A percentile compares a stretch with the other conserved stretches of the same genome.
phyloP scores from a whole-genome alignment of 1,140 invertebrate genomes.

The Bombus fervidus region DNA sequence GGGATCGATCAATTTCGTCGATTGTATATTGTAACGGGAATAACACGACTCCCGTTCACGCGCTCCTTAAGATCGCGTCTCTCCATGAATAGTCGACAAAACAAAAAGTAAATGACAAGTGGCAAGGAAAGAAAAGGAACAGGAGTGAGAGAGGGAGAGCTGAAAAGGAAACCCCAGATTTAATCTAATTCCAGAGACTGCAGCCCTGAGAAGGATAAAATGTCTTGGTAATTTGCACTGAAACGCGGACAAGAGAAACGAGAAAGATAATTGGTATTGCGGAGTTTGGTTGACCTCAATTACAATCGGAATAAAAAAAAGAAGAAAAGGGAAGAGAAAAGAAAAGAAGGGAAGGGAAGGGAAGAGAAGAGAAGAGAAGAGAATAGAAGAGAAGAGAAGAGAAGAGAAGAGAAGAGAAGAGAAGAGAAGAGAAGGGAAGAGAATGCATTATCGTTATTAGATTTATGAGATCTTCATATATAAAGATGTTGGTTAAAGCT shows the following conservation, averaged over 20 bases:
- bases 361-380: no score
- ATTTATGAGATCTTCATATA: conserved; percentile 26
- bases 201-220: conserved; percentile 64
- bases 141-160: background rate
- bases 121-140: background rate
- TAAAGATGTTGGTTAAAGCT: background rate
- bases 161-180: conserved; percentile 27
- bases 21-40: no score
- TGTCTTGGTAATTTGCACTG: conserved; percentile 58
- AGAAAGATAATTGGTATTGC: conserved; percentile 40
- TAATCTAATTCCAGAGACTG: conserved; percentile 62
- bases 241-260: conserved; percentile 10
- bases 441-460: conserved; percentile 44
- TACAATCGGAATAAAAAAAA: background rate
- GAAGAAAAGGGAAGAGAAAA: no score
- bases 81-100: no score
- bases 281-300: background rate
- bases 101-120: background rate
- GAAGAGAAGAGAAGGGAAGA: no score
- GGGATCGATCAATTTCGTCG: no score
- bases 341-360: no score
- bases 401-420: no score
- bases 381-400: no score
- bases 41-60: no score
- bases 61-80: no score